Evolutionary conservation across 2,113 vertebrate genomes (phyloP).

Genomic region (Halichoeres trimaculatus): DNA sequence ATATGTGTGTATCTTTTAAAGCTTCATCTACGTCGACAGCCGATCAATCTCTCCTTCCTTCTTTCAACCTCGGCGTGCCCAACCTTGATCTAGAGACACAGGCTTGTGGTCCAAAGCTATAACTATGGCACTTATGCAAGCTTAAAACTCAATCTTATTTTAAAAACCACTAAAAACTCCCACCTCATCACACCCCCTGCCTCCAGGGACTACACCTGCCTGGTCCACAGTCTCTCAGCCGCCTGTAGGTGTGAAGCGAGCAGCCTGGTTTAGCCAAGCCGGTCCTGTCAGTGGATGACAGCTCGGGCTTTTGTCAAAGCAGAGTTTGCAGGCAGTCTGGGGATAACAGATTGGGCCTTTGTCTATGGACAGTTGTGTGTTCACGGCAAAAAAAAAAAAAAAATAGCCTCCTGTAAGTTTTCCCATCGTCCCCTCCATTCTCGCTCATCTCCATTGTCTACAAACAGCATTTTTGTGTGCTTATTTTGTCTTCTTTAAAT

Average conservation of each 20-base stretch:
- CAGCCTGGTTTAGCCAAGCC: slow-evolving; percentile 63
- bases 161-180: slow-evolving; percentile 11
- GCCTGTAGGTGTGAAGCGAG: slow-evolving; percentile 50
- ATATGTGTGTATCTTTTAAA: slow-evolving; percentile 64
- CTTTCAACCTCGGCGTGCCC: slow-evolving; percentile 36
- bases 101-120: slow-evolving; percentile 76
- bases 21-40: slow-evolving; percentile 56
- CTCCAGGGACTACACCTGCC: slow-evolving; percentile 64
- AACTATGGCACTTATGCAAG: slow-evolving; percentile 74
- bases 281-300: slow-evolving; percentile 53
- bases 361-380: slow-evolving; percentile 57
- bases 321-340: slow-evolving; percentile 73
- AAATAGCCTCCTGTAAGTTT: slow-evolving; percentile 43
- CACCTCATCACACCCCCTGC: neutral
- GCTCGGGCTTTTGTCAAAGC: slow-evolving; percentile 67
- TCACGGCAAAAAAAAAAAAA: slow-evolving; percentile 48
- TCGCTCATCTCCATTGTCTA: slow-evolving; percentile 14
- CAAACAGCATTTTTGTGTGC: slow-evolving; percentile 48
- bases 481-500: slow-evolving; percentile 51
- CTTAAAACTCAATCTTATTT: slow-evolving; percentile 48
- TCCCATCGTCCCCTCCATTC: slow-evolving; percentile 26
- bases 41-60: slow-evolving; percentile 9
- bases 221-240: slow-evolving; percentile 46
- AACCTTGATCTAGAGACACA: slow-evolving; percentile 59
- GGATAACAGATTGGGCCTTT: slow-evolving; percentile 70